Evolutionary conservation across 2,113 vertebrate genomes (phyloP).

Genomic region (Paramormyrops kingsleyae): DNA sequence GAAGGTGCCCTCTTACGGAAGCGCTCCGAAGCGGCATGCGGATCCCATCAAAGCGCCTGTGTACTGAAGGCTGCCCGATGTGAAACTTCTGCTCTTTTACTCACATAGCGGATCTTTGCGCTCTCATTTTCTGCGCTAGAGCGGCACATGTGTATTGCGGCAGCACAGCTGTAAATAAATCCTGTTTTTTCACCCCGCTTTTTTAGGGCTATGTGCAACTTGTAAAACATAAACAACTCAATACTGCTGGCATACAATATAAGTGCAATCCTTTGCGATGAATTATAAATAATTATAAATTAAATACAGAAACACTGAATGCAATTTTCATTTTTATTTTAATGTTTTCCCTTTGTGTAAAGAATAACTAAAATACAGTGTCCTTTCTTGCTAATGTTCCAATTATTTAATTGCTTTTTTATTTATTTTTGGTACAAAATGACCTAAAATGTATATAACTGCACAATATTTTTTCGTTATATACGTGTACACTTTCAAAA

Average conservation of each 20-base stretch:
- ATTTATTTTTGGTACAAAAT: background rate
- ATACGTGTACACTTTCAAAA: background rate
- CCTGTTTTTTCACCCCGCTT: background rate
- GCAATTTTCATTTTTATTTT: background rate
- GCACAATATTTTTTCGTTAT: background rate
- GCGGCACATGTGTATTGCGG: background rate
- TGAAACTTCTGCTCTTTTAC: background rate
- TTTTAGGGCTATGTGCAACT: background rate
- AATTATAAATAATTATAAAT: background rate
- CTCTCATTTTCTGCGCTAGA: background rate
- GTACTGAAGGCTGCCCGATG: background rate
- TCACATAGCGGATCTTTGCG: background rate
- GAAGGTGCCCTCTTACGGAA: slow-evolving; percentile 12
- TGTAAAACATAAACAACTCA: background rate
- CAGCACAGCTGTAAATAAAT: background rate
- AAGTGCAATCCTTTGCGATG: background rate
- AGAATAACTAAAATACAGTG: background rate
- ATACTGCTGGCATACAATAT: background rate
- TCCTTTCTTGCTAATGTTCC: background rate
- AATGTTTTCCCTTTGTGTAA: background rate
- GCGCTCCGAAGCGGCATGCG: slow-evolving; percentile 14
- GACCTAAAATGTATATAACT: background rate
- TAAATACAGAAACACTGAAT: background rate
- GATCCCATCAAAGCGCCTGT: background rate
- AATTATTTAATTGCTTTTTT: background rate